Evolutionary conservation across 1,140 invertebrate genomes (phyloP), one percentile per base, ranked within the genome.

Genomic region (Riptortus pedestris): DNA sequence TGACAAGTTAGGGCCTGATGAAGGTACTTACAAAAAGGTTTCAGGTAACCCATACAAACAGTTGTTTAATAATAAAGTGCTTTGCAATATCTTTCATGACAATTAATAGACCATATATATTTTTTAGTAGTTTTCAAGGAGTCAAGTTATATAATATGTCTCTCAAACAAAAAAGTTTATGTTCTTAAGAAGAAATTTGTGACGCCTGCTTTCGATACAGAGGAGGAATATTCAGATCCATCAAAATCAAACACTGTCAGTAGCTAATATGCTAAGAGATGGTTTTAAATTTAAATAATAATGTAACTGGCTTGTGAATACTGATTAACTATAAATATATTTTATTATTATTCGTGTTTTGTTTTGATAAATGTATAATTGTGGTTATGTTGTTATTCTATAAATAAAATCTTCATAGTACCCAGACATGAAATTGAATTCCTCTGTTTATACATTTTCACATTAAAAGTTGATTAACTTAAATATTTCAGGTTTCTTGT

Each of bases 81-180:
- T 38, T 38, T 38, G 14, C 31, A n/a, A n/a, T 38, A 7, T 38
- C 31, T 14, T 38, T 38, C 14, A 38, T 38, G 31, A 7, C 31
- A 5, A 38, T 14, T 38, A 7, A 38, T 38, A 38, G n/a, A 38
- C 14, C 5, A 38, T 62, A 69, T 68, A 69, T 72, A 20, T 69
- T 65, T 76, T 75, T 65, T 72, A 80, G 87, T 93, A 66, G 81
- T 83, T 4, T 92, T 88, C 71, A 83, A 87, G 66, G 82, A 88
- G 67, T 84, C 90, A 69, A 85, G 84, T 73, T 93, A 90, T 71
- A 79, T 86, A n/a, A 83, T 92, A 66, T 91, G 89, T 71, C 77
- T 93, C 67, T 91, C 90, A 0, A 90, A 93, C 70, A 86, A 88
- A 70, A 88, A 86, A 72, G 84, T 93, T 65, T 85, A 90, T 72